Evolutionary conservation across 35 echinoderm and acorn worm genomes (phyloP), one percentile per base, ranked within the genome.

Genomic region (Anneissia japonica): DNA sequence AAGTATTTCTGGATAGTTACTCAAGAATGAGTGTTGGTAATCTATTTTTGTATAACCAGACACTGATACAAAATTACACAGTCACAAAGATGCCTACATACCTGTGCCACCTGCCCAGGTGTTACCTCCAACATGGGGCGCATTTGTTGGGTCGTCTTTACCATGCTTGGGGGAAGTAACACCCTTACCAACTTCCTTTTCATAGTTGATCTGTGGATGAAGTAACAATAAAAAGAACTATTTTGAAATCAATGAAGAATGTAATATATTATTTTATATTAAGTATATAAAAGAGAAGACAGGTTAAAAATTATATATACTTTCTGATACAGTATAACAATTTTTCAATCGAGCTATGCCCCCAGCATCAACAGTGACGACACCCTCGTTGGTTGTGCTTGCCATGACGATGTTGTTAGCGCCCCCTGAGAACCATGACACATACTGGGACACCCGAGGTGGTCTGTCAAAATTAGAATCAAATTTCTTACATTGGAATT

Each of bases 101-200:
- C 95, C 95, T 76, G 88, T 91, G 0, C 95, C 95, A 38, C 95
- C 95, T 28, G 95, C 95, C 95, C 95, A 97, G 11, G 45, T 84
- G 72, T 86, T 89, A 21, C 95, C 95, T 30, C 95, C 95, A 0
- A 93, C 89, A 91, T 97, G 95, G 14, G 95, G 95, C 39, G 45
- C 30, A 86, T 93, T 97, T 0, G 38, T 36, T 0, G 88, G 91
- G 78, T 97, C 95, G 23, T 93, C 79, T 76, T 97, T 87, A 30
- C 95, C 95, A 84, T 91, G 89, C 79, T 93, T 97, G 23, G 95
- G 95, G 39, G 46, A 80, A 46, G 83, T 93, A 46, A 74, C 88
- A 37, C 83, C 86, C 76, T 31, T 82, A 41, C 32, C 79, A 35
- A 85, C 90, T 23, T 93, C 91, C 45, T 87, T 97, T 31, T 97